Percentiles rank a stretch among this genome's conserved stretches.
These are phyloP conservation scores for Drosophila sp. DNA, from an alignment of 1,140 invertebrate species.

Conservation along the genomic window DNA sequence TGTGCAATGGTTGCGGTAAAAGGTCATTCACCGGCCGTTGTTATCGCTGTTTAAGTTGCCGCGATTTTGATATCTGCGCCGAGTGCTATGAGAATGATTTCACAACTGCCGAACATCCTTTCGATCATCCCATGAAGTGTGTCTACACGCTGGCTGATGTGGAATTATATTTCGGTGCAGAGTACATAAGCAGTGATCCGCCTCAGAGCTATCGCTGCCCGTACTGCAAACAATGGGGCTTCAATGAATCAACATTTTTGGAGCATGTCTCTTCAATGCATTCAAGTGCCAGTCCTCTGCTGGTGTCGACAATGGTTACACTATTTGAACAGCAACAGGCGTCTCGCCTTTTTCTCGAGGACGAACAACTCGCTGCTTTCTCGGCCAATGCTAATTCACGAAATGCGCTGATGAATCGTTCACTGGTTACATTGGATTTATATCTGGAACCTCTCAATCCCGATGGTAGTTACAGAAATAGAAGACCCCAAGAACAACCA, in stretches of 20 bases:
- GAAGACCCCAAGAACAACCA: background rate
- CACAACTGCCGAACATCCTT: slow-evolving; percentile 52
- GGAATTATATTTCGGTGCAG: slow-evolving; percentile 64
- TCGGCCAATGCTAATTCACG: slow-evolving; percentile 52
- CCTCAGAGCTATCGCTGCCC: slow-evolving; percentile 70
- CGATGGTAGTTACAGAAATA: slow-evolving; percentile 57
- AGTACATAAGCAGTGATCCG: slow-evolving; percentile 61
- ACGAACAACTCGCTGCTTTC: slow-evolving; percentile 62
- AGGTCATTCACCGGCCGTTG: slow-evolving; percentile 54
- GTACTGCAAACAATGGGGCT: slow-evolving; percentile 69
- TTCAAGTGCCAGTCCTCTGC: slow-evolving; percentile 45
- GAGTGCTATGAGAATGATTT: slow-evolving; percentile 62
- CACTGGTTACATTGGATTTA: slow-evolving; percentile 43
- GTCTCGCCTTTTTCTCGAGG: slow-evolving; percentile 63
- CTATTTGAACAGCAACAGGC: slow-evolving; percentile 69
- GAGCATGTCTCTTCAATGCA: slow-evolving; percentile 60
- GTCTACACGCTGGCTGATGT: slow-evolving; percentile 51
- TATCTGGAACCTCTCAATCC: slow-evolving; percentile 61
- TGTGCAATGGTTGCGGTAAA: slow-evolving; percentile 55
- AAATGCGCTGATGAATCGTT: slow-evolving; percentile 51
- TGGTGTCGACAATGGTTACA: slow-evolving; percentile 65
- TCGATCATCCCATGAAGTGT: slow-evolving; percentile 69
- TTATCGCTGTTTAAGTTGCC: slow-evolving; percentile 62
- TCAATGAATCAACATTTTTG: slow-evolving; percentile 67
- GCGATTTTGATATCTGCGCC: slow-evolving; percentile 54